Evolutionary conservation across 2,888 invertebrate species (phyloP).

Genomic region (Halictus ligatus): DNA sequence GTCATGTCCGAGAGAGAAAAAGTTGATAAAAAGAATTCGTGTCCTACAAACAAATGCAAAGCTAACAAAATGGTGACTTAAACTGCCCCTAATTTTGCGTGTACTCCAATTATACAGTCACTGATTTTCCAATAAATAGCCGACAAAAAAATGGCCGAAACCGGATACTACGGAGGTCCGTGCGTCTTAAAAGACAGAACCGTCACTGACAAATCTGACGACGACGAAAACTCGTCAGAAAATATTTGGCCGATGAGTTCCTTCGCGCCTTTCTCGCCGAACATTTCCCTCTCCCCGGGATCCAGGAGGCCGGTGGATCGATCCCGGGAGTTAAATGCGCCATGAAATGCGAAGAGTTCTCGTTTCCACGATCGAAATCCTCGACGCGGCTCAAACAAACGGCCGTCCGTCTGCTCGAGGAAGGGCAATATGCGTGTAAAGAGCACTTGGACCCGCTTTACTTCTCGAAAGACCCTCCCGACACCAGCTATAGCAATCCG

Average conservation of each 20-base stretch:
- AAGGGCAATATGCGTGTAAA: constrained; percentile 61
- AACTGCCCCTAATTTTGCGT: background rate
- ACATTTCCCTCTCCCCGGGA: background rate
- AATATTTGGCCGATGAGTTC: background rate
- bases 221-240: background rate
- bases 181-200: background rate
- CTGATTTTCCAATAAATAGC: background rate
- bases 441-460: constrained; percentile 59
- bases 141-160: background rate
- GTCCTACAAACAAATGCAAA: background rate
- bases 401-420: constrained; percentile 25
- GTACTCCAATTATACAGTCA: background rate
- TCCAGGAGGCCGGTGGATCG: constrained; percentile 52
- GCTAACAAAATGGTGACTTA: background rate
- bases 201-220: background rate
- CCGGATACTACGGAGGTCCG: background rate
- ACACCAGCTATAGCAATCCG: constrained; percentile 55
- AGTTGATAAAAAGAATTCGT: background rate
- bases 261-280: background rate
- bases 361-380: constrained; percentile 35
- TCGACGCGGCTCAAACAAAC: constrained; percentile 40
- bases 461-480: constrained; percentile 51
- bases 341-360: constrained; percentile 72
- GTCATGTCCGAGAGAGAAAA: background rate
- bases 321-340: constrained; percentile 73